Evolutionary conservation across 2,888 invertebrate genomes (phyloP).

Genomic region (Oscheius onirici): DNA sequence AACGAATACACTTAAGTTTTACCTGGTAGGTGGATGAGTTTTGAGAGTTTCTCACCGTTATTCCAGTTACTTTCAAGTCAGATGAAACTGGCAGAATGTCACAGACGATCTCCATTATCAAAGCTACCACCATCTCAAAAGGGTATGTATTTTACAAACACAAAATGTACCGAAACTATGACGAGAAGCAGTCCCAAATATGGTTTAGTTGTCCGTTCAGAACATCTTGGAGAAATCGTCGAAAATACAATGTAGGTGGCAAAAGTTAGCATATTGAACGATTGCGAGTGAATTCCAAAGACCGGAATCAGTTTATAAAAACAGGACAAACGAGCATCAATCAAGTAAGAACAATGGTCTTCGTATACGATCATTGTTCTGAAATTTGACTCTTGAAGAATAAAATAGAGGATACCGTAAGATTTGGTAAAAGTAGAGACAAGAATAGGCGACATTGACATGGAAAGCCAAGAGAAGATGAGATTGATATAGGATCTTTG

Average conservation of each 20-base stretch:
- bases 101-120: neutral
- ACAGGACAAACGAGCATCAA: neutral
- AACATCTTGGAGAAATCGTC: neutral
- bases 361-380: neutral
- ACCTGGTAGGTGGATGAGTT: neutral
- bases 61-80: neutral
- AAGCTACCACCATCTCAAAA: neutral
- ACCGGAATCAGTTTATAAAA: neutral
- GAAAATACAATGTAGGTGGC: neutral
- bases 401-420: neutral
- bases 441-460: neutral
- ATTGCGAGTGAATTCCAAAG: neutral
- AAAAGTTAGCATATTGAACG: conserved; percentile 1
- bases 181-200: neutral
- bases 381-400: neutral
- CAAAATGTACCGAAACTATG: neutral
- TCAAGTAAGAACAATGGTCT: neutral
- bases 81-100: neutral
- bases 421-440: neutral
- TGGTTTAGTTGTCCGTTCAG: neutral
- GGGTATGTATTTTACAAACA: neutral
- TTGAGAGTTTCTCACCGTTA: neutral
- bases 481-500: neutral
- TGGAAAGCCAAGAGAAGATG: neutral
- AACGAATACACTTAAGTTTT: neutral